Conservation (phyloP, 2,888 invertebrate genomes). For the Smittia sp. region DNA sequence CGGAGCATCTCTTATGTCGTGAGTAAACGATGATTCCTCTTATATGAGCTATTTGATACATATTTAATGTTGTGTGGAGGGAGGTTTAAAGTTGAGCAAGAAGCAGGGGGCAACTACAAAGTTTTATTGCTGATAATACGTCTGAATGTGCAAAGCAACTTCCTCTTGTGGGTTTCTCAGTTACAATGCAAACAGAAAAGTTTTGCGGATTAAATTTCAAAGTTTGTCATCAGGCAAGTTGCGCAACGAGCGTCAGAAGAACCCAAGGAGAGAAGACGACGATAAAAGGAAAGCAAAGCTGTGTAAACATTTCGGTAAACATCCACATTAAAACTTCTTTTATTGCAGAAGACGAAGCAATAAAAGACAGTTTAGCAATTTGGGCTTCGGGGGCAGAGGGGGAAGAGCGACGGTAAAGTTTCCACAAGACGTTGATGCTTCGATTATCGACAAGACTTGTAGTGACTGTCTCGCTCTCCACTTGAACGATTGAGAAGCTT, state of each 20-base stretch:
- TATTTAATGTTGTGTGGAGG: slow-evolving; percentile 4
- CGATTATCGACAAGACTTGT: neutral
- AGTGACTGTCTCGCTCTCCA: neutral
- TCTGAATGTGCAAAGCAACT: neutral
- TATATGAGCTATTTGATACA: neutral
- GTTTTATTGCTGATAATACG: neutral
- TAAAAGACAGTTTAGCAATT: slow-evolving; percentile 37
- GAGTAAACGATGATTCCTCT: neutral
- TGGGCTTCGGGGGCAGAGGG: neutral
- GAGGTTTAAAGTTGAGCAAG: neutral
- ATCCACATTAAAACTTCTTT: slow-evolving; percentile 12
- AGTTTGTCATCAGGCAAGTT: slow-evolving; percentile 18
- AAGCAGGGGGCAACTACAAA: neutral
- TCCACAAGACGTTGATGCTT: neutral
- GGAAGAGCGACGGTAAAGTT: neutral
- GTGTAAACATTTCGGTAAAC: slow-evolving; percentile 32
- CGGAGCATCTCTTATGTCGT: too few relatives aligned
- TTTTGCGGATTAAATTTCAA: slow-evolving; percentile 26
- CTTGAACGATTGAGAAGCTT: too few relatives aligned
- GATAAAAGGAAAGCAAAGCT: slow-evolving; percentile 22
- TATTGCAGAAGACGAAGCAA: slow-evolving; percentile 26
- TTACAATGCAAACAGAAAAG: slow-evolving; percentile 7
- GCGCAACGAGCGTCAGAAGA: neutral
- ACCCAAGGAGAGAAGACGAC: neutral
- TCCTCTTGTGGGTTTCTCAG: neutral